Evolutionary conservation across 2,888 invertebrate genomes (phyloP), one percentile per base, ranked within the genome.

Genomic region (Amphipoea lucens): DNA sequence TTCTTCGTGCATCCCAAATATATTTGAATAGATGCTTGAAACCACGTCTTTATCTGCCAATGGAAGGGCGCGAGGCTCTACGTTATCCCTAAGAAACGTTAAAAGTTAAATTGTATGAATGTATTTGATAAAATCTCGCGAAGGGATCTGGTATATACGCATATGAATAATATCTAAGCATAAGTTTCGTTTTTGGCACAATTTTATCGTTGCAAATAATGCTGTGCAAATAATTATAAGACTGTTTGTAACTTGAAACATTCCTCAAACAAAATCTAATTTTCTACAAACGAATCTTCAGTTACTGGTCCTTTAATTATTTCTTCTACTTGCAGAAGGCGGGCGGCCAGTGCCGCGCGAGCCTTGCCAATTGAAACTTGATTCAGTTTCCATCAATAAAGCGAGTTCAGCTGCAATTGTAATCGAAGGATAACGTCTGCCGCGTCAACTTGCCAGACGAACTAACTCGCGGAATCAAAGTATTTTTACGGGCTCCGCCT

Each of bases 351-450:
- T 48, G 29, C 23, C 4, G 14, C 29, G 11, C 0, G 17, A 62
- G 36, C 20, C 17, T 60, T 51, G 76, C 5, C 29, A 42, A 36
- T 54, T 65, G 29, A 6, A 63, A 65, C 20, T 54, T 9, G n/a
- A 65, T 77, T n/a, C 36, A 36, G 36, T 54, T 51, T 45, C 45
- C 14, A 65, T 65, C 63, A 65, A 42, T 51, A 51, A 23, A 23
- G 17, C 1, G 51, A 76, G 62, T 29, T 63, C 62, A 63, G 63
- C 51, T 51, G 51, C 29, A 76, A 40, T 51, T 62, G 62, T 29
- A 2, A 23, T 11, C 17, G 40, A 7, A 42, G 63, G 40, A 42
- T 23, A 62, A 29, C 40, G 23, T 76, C 14, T 20, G 60, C 36
- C n/a, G n/a, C 20, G n/a, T 17, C 40, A 11, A 23, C 57, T 36